Base-by-base conservation (phyloP, 2,888 invertebrate genomes). In the Macrosoma leucophasiata region DNA sequence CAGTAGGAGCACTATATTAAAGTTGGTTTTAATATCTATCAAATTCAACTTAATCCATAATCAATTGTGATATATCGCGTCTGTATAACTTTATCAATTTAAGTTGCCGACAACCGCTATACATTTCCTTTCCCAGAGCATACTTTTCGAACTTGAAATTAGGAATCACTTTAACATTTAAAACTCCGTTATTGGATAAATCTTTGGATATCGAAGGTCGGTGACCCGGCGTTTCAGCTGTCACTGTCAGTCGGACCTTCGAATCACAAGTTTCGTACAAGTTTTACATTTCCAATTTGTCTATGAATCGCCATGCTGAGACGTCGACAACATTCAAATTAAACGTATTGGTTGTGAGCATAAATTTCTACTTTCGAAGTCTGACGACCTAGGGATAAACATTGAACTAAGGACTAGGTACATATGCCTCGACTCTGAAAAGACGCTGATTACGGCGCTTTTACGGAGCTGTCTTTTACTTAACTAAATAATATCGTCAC, bases 301-400 rank as follows among this genome's bases (percentile, higher is more conserved):
- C 30, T 44, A 28, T 30, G 29, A 39, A 49, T 43, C 29, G 32
- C 31, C 18, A 19, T 27, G 28, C 38, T 39, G 38, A 46, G 47
- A 49, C 50, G 54, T 56, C 55, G 52, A 52, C 52, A 49, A 50
- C 44, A 53, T 52, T 42, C 32, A 42, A 48, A 53, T 54, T 48
- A 50, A 46, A 40, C 33, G 31, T 46, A 36, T 39, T 45, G 33
- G 33, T 41, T 29, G 29, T 28, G 24, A 33, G 33, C 35, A 33
- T 35, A 40, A 38, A 49, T 42, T 43, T 33, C 19, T 42, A 40
- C 39, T 41, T 39, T 32, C 36, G 31, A 33, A 40, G 31, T 39
- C 32, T 31, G 29, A 36, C 26, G 33, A 37, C 24, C 24, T 23
- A 15, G 20, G 34, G 39, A 34, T 44, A n/a, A n/a, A n/a, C n/a